Base-by-base conservation (phyloP, 2,797 vertebrate species). In the Micrastur ruficollis region DNA sequence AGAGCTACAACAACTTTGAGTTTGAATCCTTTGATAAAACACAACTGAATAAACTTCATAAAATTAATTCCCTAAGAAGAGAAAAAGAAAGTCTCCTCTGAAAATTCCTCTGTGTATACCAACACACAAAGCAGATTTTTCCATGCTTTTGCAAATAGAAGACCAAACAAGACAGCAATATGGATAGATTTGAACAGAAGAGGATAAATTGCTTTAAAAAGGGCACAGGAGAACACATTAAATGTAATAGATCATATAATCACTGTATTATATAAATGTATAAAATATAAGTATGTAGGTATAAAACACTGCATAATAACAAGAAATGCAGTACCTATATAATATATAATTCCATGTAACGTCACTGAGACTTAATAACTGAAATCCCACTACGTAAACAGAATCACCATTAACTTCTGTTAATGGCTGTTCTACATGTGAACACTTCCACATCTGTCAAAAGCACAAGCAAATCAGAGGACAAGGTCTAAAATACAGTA, bases 41-140 rank as follows among this genome's bases (percentile, higher is more conserved):
- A 96, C 92, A 94, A 97, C 81, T 94, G 93, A 95, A 96, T 93
- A 97, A 97, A 95, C 90, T 96, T 97, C 86, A 96, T 91, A 96
- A 97, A 95, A 95, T 89, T 87, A 97, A 97, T 91, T 96, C 94
- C 82, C 94, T 47, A 87, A 88, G 86, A 97, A 93, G 38, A 96
- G 55, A 89, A 90, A 96, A 94, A 85, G 40, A 78, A 94, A 81
- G 66, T 93, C 90, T 92, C 67, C 63, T 95, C 91, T 94, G 86
- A 95, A 97, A 97, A 96, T 82, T 95, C 79, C 89, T 90, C 75
- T 83, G 84, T 91, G 86, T 87, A 94, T 81, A 72, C 36, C 82
- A 86, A 94, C 76, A 96, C 50, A 94, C 81, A 96, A 80, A 95
- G 66, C 75, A 93, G 55, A 95, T 90, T 88, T 73, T 90, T 73